These are phyloP conservation scores for Notamacropus eugenii DNA, from an alignment of 2,797 vertebrate species.

Conservation along the genomic window DNA sequence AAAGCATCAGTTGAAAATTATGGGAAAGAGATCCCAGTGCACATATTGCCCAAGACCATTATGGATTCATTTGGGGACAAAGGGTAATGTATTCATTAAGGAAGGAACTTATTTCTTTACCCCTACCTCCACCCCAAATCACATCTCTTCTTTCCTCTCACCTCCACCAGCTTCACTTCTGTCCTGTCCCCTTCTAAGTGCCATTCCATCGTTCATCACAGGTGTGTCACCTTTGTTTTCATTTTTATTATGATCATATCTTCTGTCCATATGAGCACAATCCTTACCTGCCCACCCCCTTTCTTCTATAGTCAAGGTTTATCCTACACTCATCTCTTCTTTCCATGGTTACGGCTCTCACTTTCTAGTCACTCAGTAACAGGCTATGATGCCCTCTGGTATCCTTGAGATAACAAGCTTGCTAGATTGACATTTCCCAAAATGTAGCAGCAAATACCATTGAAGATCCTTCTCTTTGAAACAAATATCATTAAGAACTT, in stretches of 20 bases:
- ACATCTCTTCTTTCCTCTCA: not conserved
- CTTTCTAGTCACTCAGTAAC: not conserved
- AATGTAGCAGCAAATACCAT: not conserved
- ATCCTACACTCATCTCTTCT: not conserved
- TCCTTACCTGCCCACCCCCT: not conserved
- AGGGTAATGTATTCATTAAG: not conserved
- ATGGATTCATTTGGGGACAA: not conserved
- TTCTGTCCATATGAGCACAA: not conserved
- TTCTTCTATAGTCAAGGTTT: not conserved
- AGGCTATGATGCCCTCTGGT: not conserved
- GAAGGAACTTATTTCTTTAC: not conserved
- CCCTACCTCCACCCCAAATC: too few species aligned
- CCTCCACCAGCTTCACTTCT: not conserved
- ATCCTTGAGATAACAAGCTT: not conserved
- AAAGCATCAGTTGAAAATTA: not conserved
- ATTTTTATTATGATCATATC: not conserved
- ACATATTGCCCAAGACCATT: not conserved
- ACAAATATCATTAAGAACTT: not conserved
- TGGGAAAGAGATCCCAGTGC: not conserved
- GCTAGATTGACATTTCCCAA: not conserved
- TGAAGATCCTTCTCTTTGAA: not conserved
- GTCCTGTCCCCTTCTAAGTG: not conserved
- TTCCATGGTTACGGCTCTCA: not conserved
- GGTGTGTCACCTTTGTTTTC: not conserved
- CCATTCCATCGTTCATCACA: not conserved